Percentiles rank a stretch among this genome's conserved stretches.
These are phyloP conservation scores for Crotalus horridus DNA, from an alignment of 2,113 vertebrate species.

Conservation along the genomic window DNA sequence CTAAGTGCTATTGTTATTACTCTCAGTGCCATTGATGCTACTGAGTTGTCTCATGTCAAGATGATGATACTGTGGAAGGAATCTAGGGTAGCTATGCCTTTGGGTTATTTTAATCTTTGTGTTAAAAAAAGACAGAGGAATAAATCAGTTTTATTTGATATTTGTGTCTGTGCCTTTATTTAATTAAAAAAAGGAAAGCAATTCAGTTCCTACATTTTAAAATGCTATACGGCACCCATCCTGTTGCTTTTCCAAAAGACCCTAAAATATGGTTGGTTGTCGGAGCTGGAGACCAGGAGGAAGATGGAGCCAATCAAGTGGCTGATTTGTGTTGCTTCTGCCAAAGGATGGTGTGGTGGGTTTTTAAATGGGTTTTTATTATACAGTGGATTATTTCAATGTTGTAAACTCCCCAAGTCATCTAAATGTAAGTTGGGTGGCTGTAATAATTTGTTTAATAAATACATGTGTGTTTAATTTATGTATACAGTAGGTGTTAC, in stretches of 20 bases:
- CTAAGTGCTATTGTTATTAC: too few species aligned
- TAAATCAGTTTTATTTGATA: background rate
- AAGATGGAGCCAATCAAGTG: too few species aligned
- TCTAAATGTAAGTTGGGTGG: too few species aligned
- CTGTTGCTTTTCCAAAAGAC: too few species aligned
- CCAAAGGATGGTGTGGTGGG: too few species aligned
- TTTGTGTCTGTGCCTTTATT: background rate
- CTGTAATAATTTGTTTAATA: too few species aligned
- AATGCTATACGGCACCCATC: background rate
- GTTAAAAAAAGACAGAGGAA: background rate
- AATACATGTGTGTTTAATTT: background rate
- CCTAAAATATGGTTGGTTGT: too few species aligned
- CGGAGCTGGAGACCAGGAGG: too few species aligned
- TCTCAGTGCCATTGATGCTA: background rate
- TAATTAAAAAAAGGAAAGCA: background rate
- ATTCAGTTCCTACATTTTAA: background rate
- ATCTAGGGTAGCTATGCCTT: background rate
- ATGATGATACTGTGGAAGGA: background rate
- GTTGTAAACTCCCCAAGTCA: too few species aligned
- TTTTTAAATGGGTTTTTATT: too few species aligned
- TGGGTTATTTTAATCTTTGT: background rate
- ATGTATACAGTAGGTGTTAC: background rate
- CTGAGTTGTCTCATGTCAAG: background rate
- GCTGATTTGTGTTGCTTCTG: too few species aligned
- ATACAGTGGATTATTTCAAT: too few species aligned